A percentile compares a stretch with the other conserved stretches of the same genome.
Evolutionary conservation across 1,140 invertebrate species (phyloP).

Genomic region (Caligus rogercresseyi): DNA sequence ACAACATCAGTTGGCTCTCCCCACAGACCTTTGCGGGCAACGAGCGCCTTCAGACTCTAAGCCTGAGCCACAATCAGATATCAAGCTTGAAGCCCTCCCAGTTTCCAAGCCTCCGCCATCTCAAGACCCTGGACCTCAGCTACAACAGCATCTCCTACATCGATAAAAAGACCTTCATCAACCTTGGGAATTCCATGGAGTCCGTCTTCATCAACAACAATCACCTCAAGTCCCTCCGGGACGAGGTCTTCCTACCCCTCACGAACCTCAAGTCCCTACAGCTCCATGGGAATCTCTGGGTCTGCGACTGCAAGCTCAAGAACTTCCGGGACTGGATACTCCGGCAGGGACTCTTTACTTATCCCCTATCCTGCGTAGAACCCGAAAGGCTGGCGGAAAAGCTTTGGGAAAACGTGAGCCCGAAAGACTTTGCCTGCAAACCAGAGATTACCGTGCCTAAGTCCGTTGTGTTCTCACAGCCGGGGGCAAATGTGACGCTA

Average conservation of each 20-base stretch:
- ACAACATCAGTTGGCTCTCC: constrained; percentile 43
- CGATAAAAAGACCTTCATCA: constrained; percentile 36
- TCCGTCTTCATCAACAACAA: constrained; percentile 49
- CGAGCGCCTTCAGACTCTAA: constrained; percentile 45
- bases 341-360: constrained; percentile 46
- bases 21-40: constrained; percentile 52
- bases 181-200: constrained; percentile 41
- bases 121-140: constrained; percentile 50
- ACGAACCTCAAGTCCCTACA: constrained; percentile 53
- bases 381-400: constrained; percentile 38
- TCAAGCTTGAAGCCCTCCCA: constrained; percentile 39
- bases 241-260: constrained; percentile 44
- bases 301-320: constrained; percentile 61
- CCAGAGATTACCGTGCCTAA: constrained; percentile 39
- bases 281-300: constrained; percentile 67
- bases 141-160: constrained; percentile 42
- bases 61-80: constrained; percentile 49
- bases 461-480: constrained; percentile 44
- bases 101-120: constrained; percentile 48
- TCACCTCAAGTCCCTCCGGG: constrained; percentile 42
- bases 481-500: constrained; percentile 53
- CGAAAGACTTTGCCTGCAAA: constrained; percentile 49
- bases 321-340: constrained; percentile 45
- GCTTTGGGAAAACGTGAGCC: constrained; percentile 45
- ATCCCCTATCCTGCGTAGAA: constrained; percentile 40